Evolutionary conservation across 30 jellyfish, hydroid and myxozoan genomes (phyloP).

Genomic region (Rhopilema esculentum): DNA sequence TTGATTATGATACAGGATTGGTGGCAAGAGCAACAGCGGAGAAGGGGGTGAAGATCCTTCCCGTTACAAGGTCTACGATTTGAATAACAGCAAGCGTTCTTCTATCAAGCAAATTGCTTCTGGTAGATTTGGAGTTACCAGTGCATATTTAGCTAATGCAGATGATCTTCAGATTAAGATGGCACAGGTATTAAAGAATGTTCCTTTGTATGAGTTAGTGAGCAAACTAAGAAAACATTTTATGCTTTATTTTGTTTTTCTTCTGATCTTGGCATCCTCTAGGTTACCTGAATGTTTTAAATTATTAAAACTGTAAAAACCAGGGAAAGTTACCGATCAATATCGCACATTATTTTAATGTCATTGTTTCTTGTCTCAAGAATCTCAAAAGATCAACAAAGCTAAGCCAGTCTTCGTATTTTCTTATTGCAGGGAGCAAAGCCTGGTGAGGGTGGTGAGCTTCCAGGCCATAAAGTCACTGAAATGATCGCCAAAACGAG

Average conservation of each 20-base stretch:
- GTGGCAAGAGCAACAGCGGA: slow-evolving; percentile 89
- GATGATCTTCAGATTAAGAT: slow-evolving; percentile 82
- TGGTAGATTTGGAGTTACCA: slow-evolving; percentile 87
- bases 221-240: neutral
- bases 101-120: slow-evolving; percentile 84
- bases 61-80: slow-evolving; percentile 58
- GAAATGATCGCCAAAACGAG: slow-evolving; percentile 78
- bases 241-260: neutral
- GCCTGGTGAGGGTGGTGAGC: slow-evolving; percentile 91
- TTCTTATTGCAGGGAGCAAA: slow-evolving; percentile 69
- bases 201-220: neutral
- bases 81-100: slow-evolving; percentile 63
- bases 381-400: neutral
- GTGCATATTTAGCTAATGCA: slow-evolving; percentile 75
- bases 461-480: slow-evolving; percentile 84
- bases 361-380: neutral
- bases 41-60: slow-evolving; percentile 93
- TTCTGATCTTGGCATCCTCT: too few relatives aligned
- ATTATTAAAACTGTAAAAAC: too few relatives aligned
- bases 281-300: too few relatives aligned
- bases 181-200: slow-evolving; percentile 87
- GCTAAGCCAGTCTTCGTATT: neutral
- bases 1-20: slow-evolving; percentile 40
- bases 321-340: too few relatives aligned
- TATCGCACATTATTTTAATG: too few relatives aligned